Conservation (phyloP, 2,888 invertebrate species). For the Drosophila pseudotalamancana region DNA sequence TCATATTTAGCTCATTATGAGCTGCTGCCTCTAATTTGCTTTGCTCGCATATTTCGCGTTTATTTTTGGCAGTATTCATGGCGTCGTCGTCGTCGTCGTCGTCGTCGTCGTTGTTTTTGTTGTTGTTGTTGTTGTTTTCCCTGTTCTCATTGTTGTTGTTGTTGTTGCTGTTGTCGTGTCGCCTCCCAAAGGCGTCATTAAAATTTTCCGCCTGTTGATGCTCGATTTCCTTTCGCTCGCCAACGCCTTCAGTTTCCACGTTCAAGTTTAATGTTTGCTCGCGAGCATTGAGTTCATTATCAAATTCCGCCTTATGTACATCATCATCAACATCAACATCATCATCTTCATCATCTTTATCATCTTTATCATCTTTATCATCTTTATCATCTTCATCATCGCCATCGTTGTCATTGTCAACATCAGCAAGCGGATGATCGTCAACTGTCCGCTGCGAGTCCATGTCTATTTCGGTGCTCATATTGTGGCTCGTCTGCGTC, state of each 20-base stretch:
- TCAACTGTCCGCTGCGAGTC: slow-evolving; percentile 34
- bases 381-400: slow-evolving; percentile 4
- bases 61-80: slow-evolving; percentile 76
- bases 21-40: slow-evolving; percentile 60
- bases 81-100: slow-evolving; percentile 53
- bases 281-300: slow-evolving; percentile 70
- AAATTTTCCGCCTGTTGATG: slow-evolving; percentile 77
- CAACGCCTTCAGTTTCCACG: slow-evolving; percentile 49
- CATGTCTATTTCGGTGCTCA: slow-evolving; percentile 60
- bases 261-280: slow-evolving; percentile 71
- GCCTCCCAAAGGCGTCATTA: slow-evolving; percentile 74
- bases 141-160: slow-evolving; percentile 6
- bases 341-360: slow-evolving; percentile 23
- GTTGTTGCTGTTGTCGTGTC: slow-evolving; percentile 35
- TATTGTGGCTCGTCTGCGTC: slow-evolving; percentile 59
- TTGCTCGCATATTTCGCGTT: slow-evolving; percentile 69
- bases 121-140: background rate
- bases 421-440: slow-evolving; percentile 2
- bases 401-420: slow-evolving; percentile 7
- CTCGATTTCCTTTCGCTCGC: slow-evolving; percentile 68
- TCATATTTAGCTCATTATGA: slow-evolving; percentile 76
- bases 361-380: slow-evolving; percentile 7
- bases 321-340: slow-evolving; percentile 20
- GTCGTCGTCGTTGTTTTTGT: slow-evolving; percentile 8
- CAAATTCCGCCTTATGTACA: slow-evolving; percentile 59